A percentile compares a stretch with the other conserved stretches of the same genome.
Conservation (phyloP, 2,888 invertebrate genomes). For the Lissocephala sabroskyi region DNA sequence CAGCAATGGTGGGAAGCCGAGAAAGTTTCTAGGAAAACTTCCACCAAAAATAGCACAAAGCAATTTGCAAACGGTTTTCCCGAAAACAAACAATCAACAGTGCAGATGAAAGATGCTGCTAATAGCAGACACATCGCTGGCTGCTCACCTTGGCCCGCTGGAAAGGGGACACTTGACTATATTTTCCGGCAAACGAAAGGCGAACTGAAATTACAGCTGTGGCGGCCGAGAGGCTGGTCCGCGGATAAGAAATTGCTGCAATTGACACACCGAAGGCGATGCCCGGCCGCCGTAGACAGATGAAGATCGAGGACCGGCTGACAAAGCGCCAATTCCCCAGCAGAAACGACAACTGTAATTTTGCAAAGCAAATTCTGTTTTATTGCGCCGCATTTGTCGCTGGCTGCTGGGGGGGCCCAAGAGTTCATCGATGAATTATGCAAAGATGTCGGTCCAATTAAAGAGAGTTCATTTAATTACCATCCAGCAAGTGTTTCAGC, state of each 20-base stretch:
- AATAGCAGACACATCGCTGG: no score
- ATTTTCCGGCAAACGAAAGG: constrained; percentile 38
- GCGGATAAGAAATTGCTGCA: constrained; percentile 36
- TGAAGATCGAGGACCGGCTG: no score
- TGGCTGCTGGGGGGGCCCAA: background rate
- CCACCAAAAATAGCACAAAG: no score
- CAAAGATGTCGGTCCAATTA: constrained; percentile 32
- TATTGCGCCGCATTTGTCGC: no score
- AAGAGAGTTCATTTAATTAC: constrained; percentile 59
- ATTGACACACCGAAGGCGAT: constrained; percentile 41
- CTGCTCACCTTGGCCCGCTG: no score
- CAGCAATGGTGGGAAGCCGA: no score
- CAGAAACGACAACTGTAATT: no score
- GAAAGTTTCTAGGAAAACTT: constrained; percentile 27
- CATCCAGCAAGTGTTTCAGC: background rate
- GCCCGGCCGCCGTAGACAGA: background rate
- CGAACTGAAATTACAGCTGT: constrained; percentile 15
- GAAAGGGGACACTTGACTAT: constrained; percentile 16
- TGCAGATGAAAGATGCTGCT: no score
- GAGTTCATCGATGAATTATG: constrained; percentile 14
- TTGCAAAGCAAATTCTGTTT: no score
- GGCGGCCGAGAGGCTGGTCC: background rate
- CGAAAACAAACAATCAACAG: no score
- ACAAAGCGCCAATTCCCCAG: no score
- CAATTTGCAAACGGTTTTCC: constrained; percentile 45